Conservation (phyloP, 2,113 vertebrate genomes). For the Marmota flaviventris region DNA sequence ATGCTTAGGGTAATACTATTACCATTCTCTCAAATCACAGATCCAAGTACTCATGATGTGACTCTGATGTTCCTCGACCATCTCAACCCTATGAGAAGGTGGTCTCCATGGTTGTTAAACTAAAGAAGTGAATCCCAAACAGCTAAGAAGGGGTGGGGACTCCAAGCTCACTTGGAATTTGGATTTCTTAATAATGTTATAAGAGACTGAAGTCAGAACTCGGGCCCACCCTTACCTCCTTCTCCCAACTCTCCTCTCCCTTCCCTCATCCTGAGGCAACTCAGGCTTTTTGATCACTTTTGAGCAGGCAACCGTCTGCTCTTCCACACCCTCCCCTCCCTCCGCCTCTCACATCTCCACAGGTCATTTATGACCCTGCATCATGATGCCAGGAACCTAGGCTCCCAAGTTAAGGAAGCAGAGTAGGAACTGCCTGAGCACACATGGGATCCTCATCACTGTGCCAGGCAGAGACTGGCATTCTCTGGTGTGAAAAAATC, state of each 20-base stretch:
- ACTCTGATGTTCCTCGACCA: accelerated
- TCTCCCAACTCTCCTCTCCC: not conserved
- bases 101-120: not conserved
- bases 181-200: not conserved
- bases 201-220: not conserved
- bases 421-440: not conserved
- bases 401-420: not conserved
- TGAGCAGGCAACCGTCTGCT: not conserved
- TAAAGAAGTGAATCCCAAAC: not conserved
- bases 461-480: not conserved
- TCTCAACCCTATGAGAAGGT: accelerated
- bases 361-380: not conserved
- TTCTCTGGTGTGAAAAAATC: not conserved
- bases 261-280: not conserved
- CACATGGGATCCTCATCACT: not conserved
- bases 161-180: not conserved
- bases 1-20: not conserved
- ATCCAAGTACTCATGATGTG: not conserved
- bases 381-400: not conserved
- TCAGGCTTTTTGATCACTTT: not conserved
- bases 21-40: not conserved
- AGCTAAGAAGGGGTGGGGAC: not conserved
- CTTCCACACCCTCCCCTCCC: not conserved
- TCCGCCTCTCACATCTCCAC: not conserved
- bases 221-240: no score